Evolutionary conservation across 2,113 vertebrate genomes (phyloP).

Genomic region (Chloroceryle aenea): DNA sequence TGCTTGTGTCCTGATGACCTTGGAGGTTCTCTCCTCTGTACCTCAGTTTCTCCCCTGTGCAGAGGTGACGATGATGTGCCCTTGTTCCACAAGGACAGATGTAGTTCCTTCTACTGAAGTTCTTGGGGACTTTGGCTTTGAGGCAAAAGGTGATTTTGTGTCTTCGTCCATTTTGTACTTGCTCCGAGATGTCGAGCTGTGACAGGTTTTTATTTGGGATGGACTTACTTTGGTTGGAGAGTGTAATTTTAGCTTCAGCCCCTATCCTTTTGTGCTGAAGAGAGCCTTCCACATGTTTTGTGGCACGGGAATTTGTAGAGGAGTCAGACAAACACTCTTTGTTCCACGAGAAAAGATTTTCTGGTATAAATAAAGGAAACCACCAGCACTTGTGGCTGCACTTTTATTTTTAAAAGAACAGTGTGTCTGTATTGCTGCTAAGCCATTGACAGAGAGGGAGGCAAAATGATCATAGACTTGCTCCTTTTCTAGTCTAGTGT

Average conservation of each 20-base stretch:
- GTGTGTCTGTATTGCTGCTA: slow-evolving; percentile 32
- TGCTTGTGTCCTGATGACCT: not conserved
- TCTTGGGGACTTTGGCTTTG: not conserved
- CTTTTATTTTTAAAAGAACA: slow-evolving; percentile 49
- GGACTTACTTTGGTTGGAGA: not conserved
- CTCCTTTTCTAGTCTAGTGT: not conserved
- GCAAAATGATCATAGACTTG: not conserved
- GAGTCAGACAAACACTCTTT: slow-evolving; percentile 74
- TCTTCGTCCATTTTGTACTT: not conserved
- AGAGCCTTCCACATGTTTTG: slow-evolving; percentile 39
- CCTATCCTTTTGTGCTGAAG: not conserved
- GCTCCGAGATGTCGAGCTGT: not conserved
- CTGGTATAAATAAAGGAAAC: slow-evolving; percentile 73
- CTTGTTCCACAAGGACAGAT: not conserved
- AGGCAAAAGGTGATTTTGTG: not conserved
- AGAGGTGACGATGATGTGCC: not conserved
- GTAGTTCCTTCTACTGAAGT: not conserved
- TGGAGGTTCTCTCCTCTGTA: not conserved
- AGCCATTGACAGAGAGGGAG: not conserved
- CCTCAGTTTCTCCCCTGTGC: not conserved
- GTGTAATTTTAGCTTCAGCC: slow-evolving; percentile 22
- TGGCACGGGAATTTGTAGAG: slow-evolving; percentile 54
- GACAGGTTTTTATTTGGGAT: slow-evolving; percentile 8
- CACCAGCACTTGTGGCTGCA: slow-evolving; percentile 21
- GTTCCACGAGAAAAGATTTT: slow-evolving; percentile 67